A percentile compares a stretch with the other conserved stretches of the same genome.
These are phyloP conservation scores for Coturnix japonica DNA, from an alignment of 2,113 vertebrate species.

Conservation along the genomic window DNA sequence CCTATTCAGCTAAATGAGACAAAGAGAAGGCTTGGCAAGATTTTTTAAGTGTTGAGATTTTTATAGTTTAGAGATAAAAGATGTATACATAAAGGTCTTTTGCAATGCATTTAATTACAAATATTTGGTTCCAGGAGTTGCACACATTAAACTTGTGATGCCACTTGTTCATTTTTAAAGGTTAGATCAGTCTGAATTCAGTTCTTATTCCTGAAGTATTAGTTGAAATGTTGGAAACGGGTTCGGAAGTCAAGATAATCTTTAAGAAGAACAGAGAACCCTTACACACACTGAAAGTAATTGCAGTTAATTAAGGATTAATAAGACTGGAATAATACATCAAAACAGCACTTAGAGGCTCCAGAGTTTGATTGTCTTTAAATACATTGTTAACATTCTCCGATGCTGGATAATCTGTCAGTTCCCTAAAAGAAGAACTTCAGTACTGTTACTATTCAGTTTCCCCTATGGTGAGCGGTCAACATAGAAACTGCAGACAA, in stretches of 20 bases:
- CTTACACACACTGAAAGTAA: conserved; percentile 7
- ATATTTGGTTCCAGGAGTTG: conserved; percentile 66
- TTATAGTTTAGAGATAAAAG: conserved; percentile 68
- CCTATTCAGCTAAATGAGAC: conserved; percentile 58
- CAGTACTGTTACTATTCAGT: background rate
- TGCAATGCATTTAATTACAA: conserved; percentile 68
- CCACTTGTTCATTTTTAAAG: conserved; percentile 61
- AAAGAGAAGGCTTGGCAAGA: conserved; percentile 53
- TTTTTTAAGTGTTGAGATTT: conserved; percentile 68
- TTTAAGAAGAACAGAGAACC: background rate
- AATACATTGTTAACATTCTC: background rate
- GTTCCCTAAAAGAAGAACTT: background rate
- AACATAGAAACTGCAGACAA: background rate
- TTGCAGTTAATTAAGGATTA: conserved; percentile 5
- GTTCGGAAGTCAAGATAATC: conserved; percentile 40
- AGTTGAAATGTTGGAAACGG: background rate
- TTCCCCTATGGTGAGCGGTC: background rate
- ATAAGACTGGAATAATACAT: conserved; percentile 9
- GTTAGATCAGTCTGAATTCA: conserved; percentile 57
- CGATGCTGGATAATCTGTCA: background rate
- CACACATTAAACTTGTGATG: conserved; percentile 63
- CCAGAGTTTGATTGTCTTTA: background rate
- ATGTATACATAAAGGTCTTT: conserved; percentile 63
- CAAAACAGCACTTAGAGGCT: background rate
- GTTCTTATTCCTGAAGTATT: conserved; percentile 11